These are phyloP conservation scores for Corythaixoides concolor DNA, from an alignment of 2,113 vertebrate genomes.

Conservation along the genomic window DNA sequence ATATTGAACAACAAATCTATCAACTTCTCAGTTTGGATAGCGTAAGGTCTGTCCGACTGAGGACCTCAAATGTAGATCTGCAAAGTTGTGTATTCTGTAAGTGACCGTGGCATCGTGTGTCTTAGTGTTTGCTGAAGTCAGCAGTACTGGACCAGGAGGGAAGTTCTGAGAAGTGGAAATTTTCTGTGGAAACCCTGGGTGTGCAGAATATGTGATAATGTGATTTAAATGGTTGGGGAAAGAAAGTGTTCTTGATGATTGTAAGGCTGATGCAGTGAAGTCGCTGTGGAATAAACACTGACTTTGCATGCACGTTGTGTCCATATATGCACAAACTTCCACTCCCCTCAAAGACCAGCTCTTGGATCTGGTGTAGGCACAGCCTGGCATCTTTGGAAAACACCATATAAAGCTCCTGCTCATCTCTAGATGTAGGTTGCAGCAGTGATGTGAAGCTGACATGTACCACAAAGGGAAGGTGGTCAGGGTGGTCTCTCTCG, in stretches of 20 bases:
- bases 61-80: background rate
- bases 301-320: rapidly evolving
- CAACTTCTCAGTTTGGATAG: background rate
- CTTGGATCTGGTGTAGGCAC: background rate
- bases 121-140: background rate
- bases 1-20: background rate
- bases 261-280: background rate
- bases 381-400: background rate
- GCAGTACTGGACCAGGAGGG: background rate
- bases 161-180: background rate
- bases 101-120: rapidly evolving
- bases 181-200: background rate
- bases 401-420: background rate
- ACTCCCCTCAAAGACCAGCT: background rate
- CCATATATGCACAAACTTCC: rapidly evolving
- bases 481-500: background rate
- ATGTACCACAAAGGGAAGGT: rapidly evolving
- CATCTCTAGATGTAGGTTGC: background rate
- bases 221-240: background rate
- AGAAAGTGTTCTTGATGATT: background rate
- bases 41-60: background rate
- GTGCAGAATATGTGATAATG: background rate
- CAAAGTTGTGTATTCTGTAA: background rate
- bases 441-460: background rate
- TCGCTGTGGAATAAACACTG: background rate